Conservation (phyloP, 2,113 vertebrate genomes). For the Microtus montanus region DNA sequence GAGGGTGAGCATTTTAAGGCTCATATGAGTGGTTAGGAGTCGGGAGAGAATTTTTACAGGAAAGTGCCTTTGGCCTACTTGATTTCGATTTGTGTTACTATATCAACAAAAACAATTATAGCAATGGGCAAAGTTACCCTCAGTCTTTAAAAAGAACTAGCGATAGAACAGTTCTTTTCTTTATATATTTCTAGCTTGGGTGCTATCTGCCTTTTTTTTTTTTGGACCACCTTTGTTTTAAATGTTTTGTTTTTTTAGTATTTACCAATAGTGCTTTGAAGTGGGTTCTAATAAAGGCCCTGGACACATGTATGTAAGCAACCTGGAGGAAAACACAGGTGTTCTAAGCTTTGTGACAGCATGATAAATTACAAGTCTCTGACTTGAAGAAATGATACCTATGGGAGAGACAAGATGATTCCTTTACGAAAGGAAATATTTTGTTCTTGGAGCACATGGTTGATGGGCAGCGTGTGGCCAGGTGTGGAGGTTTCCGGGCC, state of each 20-base stretch:
- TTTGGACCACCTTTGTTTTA: background rate
- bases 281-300: background rate
- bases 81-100: background rate
- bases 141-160: background rate
- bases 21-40: background rate
- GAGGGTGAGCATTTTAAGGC: background rate
- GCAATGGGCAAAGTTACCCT: background rate
- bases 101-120: conserved; percentile 21
- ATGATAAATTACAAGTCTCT: conserved; percentile 23
- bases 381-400: conserved; percentile 72
- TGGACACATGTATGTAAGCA: background rate
- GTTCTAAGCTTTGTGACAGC: conserved; percentile 19
- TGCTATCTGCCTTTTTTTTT: background rate
- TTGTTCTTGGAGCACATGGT: background rate
- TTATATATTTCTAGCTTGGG: conserved; percentile 6
- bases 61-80: background rate
- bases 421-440: conserved; percentile 27
- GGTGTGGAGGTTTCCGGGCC: background rate
- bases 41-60: background rate
- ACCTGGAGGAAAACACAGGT: conserved; percentile 39
- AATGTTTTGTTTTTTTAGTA: conserved; percentile 1
- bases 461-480: background rate
- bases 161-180: background rate
- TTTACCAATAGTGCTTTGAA: conserved; percentile 66
- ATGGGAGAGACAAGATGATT: conserved; percentile 1